phyloP scores from a whole-genome alignment of 2,797 vertebrate species.

The Lacerta viridis region DNA sequence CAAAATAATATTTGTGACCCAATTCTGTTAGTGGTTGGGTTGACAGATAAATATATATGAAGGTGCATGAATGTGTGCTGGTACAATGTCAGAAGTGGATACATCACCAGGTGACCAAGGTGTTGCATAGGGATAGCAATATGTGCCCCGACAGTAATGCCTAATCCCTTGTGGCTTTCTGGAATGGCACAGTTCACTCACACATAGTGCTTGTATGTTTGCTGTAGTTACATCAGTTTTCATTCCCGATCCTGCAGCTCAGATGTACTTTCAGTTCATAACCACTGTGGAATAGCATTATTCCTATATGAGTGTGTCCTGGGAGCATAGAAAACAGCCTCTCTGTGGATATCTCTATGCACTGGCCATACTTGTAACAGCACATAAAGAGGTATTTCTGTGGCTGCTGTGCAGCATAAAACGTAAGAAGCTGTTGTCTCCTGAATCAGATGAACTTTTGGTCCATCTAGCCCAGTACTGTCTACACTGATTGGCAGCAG shows the following conservation, averaged over 20 bases:
- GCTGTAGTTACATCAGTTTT: background rate
- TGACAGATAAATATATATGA: slow-evolving; percentile 18
- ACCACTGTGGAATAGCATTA: background rate
- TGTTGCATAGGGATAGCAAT: background rate
- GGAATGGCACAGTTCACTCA: background rate
- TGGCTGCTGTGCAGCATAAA: background rate
- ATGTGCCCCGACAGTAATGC: background rate
- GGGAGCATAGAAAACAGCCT: background rate
- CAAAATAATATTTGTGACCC: background rate
- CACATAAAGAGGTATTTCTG: background rate
- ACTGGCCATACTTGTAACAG: background rate
- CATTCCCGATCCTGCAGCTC: background rate
- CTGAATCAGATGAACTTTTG: background rate
- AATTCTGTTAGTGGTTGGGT: background rate
- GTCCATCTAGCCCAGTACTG: background rate
- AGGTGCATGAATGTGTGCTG: background rate
- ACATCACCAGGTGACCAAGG: background rate
- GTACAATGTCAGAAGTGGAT: background rate
- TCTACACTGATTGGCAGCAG: background rate
- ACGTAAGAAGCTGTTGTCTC: background rate
- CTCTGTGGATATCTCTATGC: background rate
- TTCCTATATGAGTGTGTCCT: background rate
- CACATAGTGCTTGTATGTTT: background rate
- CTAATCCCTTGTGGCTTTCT: background rate
- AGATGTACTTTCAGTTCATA: background rate